These are phyloP conservation scores for Brachionus sp. DNA, from an alignment of 1,140 invertebrate genomes.

Conservation along the genomic window DNA sequence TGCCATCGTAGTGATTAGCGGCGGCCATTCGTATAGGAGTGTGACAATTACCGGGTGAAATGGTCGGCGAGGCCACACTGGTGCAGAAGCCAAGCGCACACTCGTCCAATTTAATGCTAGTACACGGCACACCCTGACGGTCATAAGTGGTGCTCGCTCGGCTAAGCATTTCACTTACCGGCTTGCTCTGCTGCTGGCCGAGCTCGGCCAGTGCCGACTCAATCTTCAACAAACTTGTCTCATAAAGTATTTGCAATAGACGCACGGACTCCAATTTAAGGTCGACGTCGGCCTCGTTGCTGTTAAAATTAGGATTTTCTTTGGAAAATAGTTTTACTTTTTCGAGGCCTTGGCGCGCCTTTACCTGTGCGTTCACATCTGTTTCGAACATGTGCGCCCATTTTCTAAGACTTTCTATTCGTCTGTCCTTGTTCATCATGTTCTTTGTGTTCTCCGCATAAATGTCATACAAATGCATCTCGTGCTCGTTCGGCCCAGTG, in stretches of 20 bases:
- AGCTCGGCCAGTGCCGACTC: not conserved
- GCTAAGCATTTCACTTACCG: not conserved
- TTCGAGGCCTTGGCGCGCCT: not conserved
- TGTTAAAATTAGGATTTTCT: constrained; percentile 30
- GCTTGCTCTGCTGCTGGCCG: not conserved
- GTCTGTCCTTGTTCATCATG: constrained; percentile 44
- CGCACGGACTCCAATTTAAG: constrained; percentile 13
- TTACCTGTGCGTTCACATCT: not conserved
- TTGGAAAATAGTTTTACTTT: constrained; percentile 21
- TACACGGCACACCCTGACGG: not conserved
- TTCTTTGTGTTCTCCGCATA: constrained; percentile 41
- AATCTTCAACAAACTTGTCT: constrained; percentile 21
- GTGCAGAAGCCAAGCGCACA: not conserved
- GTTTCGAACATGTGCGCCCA: not conserved
- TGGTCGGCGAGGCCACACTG: not conserved
- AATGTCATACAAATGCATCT: constrained; percentile 35
- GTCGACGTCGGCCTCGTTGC: not conserved
- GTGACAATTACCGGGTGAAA: constrained; percentile 17
- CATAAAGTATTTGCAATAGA: not conserved
- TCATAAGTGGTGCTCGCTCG: not conserved
- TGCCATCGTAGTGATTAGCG: not conserved
- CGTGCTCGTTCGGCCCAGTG: not conserved
- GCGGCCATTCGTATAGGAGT: not conserved
- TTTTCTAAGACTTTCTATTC: constrained; percentile 9
- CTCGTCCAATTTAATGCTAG: not conserved